Evolutionary conservation across 2,113 vertebrate genomes (phyloP), one percentile per base, ranked within the genome.

Genomic region (Prochilodus magdalenae): DNA sequence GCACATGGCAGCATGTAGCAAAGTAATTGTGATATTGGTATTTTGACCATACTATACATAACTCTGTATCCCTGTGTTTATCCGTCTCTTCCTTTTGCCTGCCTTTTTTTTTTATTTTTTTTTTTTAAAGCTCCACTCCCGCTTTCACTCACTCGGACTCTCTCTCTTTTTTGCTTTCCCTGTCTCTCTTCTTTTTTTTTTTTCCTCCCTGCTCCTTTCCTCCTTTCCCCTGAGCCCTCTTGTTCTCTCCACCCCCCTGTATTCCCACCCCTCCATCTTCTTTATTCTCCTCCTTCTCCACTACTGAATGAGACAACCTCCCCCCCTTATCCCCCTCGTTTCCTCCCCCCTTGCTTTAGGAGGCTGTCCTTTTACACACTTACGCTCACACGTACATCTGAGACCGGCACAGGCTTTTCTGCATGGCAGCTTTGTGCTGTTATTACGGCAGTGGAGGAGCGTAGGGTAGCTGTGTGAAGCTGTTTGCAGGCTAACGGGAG

Each of bases 221-320:
- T 33, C 40, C 27, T 18, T 82, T 30, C n/a, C 75, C 63, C 72
- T 36, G 59, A 60, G 57, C 57, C 24, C 77, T 75, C 51, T n/a
- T 24, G 24, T 63, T 70, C 29, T 70, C 63, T 75, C 63, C 36
- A 51, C 51, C 67, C 47, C 27, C 47, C 51, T 75, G 60, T 70
- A 40, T 51, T 73, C 47, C 51, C 36, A 60, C 33, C 65, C 51
- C 57, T 24, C 16, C 55, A 8, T 55, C 26, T 40, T 8, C 69
- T 63, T 26, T 51, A 67, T 36, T 26, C 40, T 29, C 49, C 77
- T 47, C 71, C 75, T 74, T 62, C 65, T 79, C 24, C 12, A 72
- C 79, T 73, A 73, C 73, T 20, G 67, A 82, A 74, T 83, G 75
- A 82, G 80, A 57, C 33, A 49, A 53, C 26, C 74, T 53, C 26